Evolutionary conservation across 2,797 vertebrate species (phyloP).

Genomic region (Xerus rutilus): DNA sequence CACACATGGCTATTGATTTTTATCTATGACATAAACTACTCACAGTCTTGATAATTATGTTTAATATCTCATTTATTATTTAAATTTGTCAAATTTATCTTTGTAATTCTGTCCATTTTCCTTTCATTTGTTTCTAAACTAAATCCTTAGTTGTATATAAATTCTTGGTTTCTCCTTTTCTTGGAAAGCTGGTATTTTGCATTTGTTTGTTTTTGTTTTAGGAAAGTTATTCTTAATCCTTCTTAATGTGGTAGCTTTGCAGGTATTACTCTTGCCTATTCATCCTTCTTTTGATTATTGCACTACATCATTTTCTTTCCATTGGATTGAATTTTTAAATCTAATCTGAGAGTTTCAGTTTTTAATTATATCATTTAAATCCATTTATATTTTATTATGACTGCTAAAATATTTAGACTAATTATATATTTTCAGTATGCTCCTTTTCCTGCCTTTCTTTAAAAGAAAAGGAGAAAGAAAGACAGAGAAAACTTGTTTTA

Average conservation of each 20-base stretch:
- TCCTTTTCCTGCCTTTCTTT: neutral
- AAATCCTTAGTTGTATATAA: neutral
- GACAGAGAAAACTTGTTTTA: neutral
- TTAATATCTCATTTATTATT: neutral
- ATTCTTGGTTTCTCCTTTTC: neutral
- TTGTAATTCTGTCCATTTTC: neutral
- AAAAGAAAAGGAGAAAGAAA: neutral
- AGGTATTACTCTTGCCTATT: neutral
- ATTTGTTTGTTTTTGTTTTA: neutral
- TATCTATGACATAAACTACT: neutral
- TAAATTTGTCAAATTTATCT: neutral
- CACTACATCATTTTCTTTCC: neutral
- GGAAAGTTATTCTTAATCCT: neutral
- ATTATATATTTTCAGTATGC: neutral
- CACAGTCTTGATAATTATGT: neutral
- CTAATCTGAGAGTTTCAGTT: neutral
- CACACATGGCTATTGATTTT: neutral
- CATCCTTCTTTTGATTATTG: neutral
- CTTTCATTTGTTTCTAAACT: neutral
- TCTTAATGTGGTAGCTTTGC: neutral
- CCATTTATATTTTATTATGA: neutral
- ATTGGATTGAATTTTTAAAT: neutral
- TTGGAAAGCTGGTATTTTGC: neutral
- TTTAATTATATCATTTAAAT: neutral
- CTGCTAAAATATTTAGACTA: neutral